These are phyloP conservation scores for Sminthurinus signatus DNA, from an alignment of 1,140 invertebrate species.

Conservation along the genomic window DNA sequence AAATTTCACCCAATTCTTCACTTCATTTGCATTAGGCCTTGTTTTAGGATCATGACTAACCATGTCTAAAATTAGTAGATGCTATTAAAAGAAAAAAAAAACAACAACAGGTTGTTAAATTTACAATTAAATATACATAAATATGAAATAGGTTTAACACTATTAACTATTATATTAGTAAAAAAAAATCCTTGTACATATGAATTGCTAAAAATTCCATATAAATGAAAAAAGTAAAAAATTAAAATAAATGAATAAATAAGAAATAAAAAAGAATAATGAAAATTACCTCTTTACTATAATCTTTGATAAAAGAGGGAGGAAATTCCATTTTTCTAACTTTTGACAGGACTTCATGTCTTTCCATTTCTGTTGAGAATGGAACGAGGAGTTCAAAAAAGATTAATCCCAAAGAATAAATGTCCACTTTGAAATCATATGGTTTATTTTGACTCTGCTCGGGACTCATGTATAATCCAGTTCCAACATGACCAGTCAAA, in stretches of 20 bases:
- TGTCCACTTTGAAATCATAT: conserved; percentile 94
- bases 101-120: neutral
- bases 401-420: conserved; percentile 90
- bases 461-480: conserved; percentile 94
- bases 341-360: conserved; percentile 54
- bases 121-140: neutral
- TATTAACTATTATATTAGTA: neutral
- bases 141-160: neutral
- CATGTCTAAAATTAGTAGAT: conserved; percentile 65
- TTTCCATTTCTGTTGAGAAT: conserved; percentile 85
- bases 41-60: conserved; percentile 62
- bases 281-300: conserved; percentile 61
- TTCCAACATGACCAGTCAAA: conserved; percentile 67
- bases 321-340: conserved; percentile 65
- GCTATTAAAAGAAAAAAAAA: conserved; percentile 53
- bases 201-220: no score
- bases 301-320: conserved; percentile 55
- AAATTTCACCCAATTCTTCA: conserved; percentile 25
- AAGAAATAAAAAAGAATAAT: neutral
- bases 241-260: neutral
- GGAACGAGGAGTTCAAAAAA: conserved; percentile 85
- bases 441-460: conserved; percentile 67
- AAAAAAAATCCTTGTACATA: no score
- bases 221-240: no score
- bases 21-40: conserved; percentile 52